Evolutionary conservation across 1,140 invertebrate species (phyloP).

Genomic region (Neoseiulus cucumeris): DNA sequence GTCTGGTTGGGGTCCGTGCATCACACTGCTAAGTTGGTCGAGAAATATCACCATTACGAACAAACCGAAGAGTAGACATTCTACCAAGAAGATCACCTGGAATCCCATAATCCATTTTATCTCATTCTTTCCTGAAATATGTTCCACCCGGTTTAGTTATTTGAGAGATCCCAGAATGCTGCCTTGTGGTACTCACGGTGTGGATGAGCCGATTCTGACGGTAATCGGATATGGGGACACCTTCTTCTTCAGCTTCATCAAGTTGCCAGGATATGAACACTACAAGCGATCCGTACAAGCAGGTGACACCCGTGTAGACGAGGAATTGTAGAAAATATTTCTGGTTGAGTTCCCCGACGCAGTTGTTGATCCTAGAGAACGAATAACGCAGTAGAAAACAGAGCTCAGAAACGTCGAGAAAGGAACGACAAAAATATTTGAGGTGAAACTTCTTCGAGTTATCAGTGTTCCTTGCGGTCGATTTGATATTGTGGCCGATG

Average conservation of each 20-base stretch:
- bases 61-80: conserved; percentile 62
- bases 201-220: conserved; percentile 44
- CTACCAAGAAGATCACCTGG: conserved; percentile 58
- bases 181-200: not conserved
- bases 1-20: not conserved
- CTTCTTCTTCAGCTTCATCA: conserved; percentile 45
- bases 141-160: too few species aligned
- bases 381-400: conserved; percentile 30
- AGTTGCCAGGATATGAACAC: conserved; percentile 51
- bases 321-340: conserved; percentile 84
- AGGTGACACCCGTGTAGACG: conserved; percentile 35
- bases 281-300: conserved; percentile 44
- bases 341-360: conserved; percentile 78
- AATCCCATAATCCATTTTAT: too few species aligned
- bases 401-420: conserved; percentile 6
- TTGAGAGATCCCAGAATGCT: conserved; percentile 44
- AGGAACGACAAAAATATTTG: conserved; percentile 12
- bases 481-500: too few species aligned
- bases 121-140: too few species aligned
- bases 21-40: conserved; percentile 46
- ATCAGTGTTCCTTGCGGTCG: too few species aligned
- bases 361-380: conserved; percentile 65
- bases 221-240: conserved; percentile 46
- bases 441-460: too few species aligned
- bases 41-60: conserved; percentile 72